Evolutionary conservation across 1,140 invertebrate genomes (phyloP).

Genomic region (Choristoneura fumiferana): DNA sequence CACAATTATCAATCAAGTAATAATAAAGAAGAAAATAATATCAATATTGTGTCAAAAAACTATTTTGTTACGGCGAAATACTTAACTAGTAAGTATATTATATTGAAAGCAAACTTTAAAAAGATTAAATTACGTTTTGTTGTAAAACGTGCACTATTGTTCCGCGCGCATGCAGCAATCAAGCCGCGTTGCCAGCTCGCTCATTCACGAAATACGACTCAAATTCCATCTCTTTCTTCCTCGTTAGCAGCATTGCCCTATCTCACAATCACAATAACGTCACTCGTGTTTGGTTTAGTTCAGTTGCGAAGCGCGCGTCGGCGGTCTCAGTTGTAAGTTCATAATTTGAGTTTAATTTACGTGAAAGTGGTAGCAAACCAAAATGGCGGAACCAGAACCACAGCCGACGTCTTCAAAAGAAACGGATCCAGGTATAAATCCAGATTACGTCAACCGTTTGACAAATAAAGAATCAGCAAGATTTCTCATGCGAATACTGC

Average conservation of each 20-base stretch:
- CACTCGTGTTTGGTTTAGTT: neutral
- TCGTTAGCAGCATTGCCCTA: too few species aligned
- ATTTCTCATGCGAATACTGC: neutral
- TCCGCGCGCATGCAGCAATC: neutral
- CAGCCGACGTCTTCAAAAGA: neutral
- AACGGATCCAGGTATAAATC: neutral
- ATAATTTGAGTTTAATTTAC: too few species aligned
- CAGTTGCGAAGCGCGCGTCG: neutral
- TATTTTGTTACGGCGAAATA: too few species aligned
- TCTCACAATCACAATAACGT: neutral
- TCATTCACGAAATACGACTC: neutral
- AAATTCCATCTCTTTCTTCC: neutral
- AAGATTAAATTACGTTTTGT: too few species aligned
- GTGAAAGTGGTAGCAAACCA: neutral
- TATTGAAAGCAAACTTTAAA: too few species aligned
- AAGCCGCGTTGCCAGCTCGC: neutral
- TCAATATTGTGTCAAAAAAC: too few species aligned
- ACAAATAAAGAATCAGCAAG: neutral
- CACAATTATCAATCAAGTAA: too few species aligned
- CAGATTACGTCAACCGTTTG: neutral
- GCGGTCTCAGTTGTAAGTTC: neutral
- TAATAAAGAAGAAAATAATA: too few species aligned
- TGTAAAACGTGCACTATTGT: neutral
- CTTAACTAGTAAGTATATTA: too few species aligned
- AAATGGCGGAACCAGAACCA: neutral